Conservation (phyloP, 2,888 invertebrate genomes). For the Diarsia rubi region DNA sequence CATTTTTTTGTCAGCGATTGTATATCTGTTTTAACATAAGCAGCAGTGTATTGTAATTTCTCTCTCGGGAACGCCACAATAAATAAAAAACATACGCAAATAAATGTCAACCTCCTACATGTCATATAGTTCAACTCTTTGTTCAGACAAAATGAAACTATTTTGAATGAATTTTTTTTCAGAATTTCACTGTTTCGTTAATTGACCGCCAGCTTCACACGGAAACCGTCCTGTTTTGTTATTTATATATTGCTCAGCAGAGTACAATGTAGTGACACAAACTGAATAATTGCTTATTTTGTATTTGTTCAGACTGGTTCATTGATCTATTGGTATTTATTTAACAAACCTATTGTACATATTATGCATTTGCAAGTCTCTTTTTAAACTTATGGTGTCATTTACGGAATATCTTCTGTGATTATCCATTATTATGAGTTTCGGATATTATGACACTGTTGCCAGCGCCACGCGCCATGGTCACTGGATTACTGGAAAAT, state of each 20-base stretch:
- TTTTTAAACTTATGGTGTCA: too few species aligned
- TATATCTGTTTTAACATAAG: background rate
- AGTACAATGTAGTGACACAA: conserved; percentile 31
- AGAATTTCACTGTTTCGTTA: conserved; percentile 40
- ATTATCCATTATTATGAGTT: too few species aligned
- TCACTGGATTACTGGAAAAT: too few species aligned
- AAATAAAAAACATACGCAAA: conserved; percentile 19
- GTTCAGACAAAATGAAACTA: conserved; percentile 55
- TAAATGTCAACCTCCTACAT: conserved; percentile 6
- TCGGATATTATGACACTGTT: too few species aligned
- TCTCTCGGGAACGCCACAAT: conserved; percentile 1
- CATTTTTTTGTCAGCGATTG: background rate
- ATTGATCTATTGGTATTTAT: background rate
- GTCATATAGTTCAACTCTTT: conserved; percentile 27
- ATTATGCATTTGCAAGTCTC: background rate
- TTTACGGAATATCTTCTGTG: too few species aligned
- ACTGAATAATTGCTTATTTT: conserved; percentile 30
- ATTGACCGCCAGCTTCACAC: conserved; percentile 47
- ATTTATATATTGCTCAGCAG: conserved; percentile 47
- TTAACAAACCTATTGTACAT: background rate
- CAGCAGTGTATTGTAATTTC: background rate
- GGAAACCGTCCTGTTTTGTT: conserved; percentile 32
- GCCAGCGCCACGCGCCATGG: too few species aligned
- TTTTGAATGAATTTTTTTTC: conserved; percentile 28
- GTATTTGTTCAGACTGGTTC: background rate